Evolutionary conservation across 2,113 vertebrate species (phyloP).

Genomic region (Sialia sialis): DNA sequence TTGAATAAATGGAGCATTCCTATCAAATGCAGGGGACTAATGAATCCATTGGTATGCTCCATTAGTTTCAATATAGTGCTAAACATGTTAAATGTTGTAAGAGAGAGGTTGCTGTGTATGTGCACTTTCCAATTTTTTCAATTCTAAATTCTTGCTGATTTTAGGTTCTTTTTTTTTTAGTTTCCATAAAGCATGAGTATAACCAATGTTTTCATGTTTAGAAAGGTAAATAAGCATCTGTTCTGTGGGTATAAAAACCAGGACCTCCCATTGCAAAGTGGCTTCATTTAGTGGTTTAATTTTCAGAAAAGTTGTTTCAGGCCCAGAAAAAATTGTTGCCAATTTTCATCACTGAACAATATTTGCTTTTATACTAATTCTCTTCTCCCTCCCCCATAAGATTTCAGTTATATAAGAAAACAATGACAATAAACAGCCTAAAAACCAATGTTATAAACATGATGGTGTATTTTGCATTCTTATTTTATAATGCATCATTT

Average conservation of each 20-base stretch:
- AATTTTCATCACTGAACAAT: background rate
- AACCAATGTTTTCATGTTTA: background rate
- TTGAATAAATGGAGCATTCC: constrained; percentile 35
- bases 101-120: background rate
- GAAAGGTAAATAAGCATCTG: constrained; percentile 6
- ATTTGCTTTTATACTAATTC: background rate
- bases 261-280: background rate
- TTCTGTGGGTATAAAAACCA: background rate
- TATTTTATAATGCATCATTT: background rate
- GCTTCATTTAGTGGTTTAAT: background rate
- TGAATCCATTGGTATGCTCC: constrained; percentile 22
- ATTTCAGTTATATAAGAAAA: background rate
- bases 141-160: background rate
- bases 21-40: constrained; percentile 25
- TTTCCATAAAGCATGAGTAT: background rate
- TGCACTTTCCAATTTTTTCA: background rate
- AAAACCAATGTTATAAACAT: background rate
- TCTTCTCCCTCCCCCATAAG: background rate
- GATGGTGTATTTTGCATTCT: background rate
- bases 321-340: background rate
- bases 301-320: background rate
- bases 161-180: constrained; percentile 1
- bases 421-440: background rate
- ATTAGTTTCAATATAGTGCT: constrained; percentile 39
- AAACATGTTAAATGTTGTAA: constrained; percentile 13